Percentiles rank a stretch among this genome's conserved stretches.
These are phyloP conservation scores for Hypanus sabinus DNA, from an alignment of 2,113 vertebrate genomes.

Conservation along the genomic window DNA sequence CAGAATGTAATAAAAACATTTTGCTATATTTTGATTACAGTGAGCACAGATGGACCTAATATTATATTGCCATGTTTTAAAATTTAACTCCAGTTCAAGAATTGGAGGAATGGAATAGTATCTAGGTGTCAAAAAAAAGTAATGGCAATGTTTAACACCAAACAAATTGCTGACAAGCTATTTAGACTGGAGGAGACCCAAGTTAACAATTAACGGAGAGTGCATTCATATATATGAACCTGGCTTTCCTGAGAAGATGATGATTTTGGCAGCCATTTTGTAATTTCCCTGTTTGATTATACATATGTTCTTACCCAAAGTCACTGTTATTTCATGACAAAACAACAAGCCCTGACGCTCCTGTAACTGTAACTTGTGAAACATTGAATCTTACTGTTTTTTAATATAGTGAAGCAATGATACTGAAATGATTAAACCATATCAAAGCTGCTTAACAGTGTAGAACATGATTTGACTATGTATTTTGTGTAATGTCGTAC, in stretches of 20 bases:
- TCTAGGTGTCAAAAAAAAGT: no score
- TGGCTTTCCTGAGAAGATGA: background rate
- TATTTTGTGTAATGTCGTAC: background rate
- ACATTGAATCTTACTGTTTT: background rate
- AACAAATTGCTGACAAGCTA: background rate
- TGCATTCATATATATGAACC: background rate
- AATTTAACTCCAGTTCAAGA: no score
- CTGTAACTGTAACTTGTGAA: background rate
- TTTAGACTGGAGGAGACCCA: background rate
- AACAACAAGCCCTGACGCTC: no score
- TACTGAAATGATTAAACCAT: background rate
- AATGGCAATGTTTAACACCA: background rate
- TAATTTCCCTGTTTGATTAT: background rate
- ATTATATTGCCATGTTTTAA: no score
- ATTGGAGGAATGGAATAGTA: no score
- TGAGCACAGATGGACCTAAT: no score
- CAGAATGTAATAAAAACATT: background rate
- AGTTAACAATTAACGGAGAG: background rate
- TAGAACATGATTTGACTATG: background rate
- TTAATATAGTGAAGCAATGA: background rate
- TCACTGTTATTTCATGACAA: background rate
- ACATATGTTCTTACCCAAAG: background rate
- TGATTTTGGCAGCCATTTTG: background rate
- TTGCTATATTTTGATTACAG: no score
- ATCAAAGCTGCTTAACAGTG: background rate